These are phyloP conservation scores for Eudyptes chrysolophus DNA, from an alignment of 2,113 vertebrate genomes.

Conservation along the genomic window DNA sequence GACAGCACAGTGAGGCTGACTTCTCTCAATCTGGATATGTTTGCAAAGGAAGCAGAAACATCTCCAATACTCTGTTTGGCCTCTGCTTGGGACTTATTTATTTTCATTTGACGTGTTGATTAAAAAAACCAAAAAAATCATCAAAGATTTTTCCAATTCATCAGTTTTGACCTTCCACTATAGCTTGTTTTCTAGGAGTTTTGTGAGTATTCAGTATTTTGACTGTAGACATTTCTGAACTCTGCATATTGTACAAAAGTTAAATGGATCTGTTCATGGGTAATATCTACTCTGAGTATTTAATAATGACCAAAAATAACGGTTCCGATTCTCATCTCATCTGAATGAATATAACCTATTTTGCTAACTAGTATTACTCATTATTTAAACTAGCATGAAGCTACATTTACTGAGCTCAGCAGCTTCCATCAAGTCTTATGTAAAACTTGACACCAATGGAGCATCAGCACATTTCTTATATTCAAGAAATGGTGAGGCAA, in stretches of 20 bases:
- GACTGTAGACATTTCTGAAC: neutral
- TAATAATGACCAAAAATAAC: neutral
- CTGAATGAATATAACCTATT: neutral
- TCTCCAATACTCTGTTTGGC: neutral
- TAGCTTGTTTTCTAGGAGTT: neutral
- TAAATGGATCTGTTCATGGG: neutral
- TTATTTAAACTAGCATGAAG: neutral
- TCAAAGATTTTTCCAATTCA: neutral
- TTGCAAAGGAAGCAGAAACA: neutral
- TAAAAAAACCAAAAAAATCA: neutral
- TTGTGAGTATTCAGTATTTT: neutral
- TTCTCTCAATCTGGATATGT: neutral
- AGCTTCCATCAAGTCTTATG: neutral
- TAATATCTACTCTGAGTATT: neutral
- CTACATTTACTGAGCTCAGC: neutral
- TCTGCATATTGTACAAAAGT: neutral
- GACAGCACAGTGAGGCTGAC: neutral
- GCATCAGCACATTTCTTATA: neutral
- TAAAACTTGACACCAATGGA: neutral
- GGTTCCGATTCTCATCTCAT: neutral
- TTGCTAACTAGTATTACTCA: neutral
- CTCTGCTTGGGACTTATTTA: neutral
- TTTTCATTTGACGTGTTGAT: neutral
- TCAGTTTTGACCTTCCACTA: neutral
- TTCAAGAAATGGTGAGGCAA: neutral